phyloP scores from a whole-genome alignment of 53 echinoderm and acorn worm genomes.

The Echinometra lucunter region DNA sequence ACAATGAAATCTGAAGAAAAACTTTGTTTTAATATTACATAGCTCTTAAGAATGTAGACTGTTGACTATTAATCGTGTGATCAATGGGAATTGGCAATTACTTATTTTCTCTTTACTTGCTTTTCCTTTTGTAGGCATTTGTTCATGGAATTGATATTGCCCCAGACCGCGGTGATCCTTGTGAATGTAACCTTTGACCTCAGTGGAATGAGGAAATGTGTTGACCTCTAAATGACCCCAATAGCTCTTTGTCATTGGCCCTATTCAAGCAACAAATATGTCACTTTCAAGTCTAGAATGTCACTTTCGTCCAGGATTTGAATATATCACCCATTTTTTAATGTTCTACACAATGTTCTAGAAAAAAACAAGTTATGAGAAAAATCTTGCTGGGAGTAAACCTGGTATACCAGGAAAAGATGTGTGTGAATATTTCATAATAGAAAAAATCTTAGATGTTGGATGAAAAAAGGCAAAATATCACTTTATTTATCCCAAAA shows the following conservation, averaged over 20 bases:
- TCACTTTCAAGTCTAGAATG: background rate
- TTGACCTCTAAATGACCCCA: conserved; percentile 17
- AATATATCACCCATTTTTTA: background rate
- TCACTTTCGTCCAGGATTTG: background rate
- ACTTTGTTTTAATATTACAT: background rate
- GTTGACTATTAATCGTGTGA: background rate
- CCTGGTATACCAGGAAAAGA: no score
- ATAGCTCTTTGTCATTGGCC: background rate
- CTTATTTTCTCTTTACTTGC: background rate
- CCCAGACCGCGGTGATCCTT: background rate
- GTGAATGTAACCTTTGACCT: conserved; percentile 46
- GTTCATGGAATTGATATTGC: background rate
- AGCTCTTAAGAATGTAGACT: background rate
- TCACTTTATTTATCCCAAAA: no score
- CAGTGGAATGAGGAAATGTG: conserved; percentile 15
- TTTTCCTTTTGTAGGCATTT: background rate
- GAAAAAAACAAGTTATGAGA: background rate
- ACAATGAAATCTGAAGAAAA: background rate
- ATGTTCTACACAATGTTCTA: background rate
- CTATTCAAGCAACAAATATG: background rate
- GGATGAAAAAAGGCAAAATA: no score
- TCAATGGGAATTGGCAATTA: background rate
- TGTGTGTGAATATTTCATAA: no score
- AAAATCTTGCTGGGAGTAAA: no score
- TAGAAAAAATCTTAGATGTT: no score